Conservation (phyloP, 2,797 vertebrate species). For the Parotocinclus haroldoi region DNA sequence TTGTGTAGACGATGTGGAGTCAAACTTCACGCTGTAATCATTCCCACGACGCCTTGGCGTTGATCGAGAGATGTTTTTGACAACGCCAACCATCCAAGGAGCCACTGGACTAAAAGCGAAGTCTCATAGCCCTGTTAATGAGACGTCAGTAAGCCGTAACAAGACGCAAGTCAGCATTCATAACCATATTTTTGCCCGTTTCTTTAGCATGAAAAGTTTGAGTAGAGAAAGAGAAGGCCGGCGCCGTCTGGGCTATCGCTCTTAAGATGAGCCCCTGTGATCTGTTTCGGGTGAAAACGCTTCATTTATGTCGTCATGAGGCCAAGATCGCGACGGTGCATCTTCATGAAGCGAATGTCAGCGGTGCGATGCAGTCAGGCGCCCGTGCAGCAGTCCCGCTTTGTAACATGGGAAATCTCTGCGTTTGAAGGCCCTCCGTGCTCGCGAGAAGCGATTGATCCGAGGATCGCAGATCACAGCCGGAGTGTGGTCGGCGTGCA, state of each 20-base stretch:
- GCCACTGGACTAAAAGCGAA: too few species aligned
- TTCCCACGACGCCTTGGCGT: too few species aligned
- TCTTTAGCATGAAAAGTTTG: background rate
- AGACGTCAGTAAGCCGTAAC: too few species aligned
- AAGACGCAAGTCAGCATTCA: too few species aligned
- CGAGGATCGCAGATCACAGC: slow-evolving; percentile 5
- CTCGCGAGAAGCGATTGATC: slow-evolving; percentile 10
- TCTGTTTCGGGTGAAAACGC: slow-evolving; percentile 3
- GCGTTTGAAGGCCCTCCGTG: slow-evolving; percentile 18
- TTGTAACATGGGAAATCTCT: slow-evolving; percentile 17
- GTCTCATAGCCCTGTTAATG: too few species aligned
- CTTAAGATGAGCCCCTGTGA: slow-evolving; percentile 14
- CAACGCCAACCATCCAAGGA: too few species aligned
- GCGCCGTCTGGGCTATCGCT: slow-evolving; percentile 17
- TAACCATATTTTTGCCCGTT: too few species aligned
- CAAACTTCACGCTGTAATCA: too few species aligned
- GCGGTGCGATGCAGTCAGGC: background rate
- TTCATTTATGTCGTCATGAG: slow-evolving; percentile 22
- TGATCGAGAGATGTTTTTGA: too few species aligned
- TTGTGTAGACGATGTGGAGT: too few species aligned
- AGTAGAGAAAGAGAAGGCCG: slow-evolving; percentile 7
- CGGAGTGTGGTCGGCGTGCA: slow-evolving; percentile 16
- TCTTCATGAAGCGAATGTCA: slow-evolving; percentile 6
- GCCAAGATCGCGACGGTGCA: slow-evolving; percentile 1
- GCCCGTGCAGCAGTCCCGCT: slow-evolving; percentile 7